Evolutionary conservation across 2,888 invertebrate genomes (phyloP).

Genomic region (Nephrotoma appendiculata): DNA sequence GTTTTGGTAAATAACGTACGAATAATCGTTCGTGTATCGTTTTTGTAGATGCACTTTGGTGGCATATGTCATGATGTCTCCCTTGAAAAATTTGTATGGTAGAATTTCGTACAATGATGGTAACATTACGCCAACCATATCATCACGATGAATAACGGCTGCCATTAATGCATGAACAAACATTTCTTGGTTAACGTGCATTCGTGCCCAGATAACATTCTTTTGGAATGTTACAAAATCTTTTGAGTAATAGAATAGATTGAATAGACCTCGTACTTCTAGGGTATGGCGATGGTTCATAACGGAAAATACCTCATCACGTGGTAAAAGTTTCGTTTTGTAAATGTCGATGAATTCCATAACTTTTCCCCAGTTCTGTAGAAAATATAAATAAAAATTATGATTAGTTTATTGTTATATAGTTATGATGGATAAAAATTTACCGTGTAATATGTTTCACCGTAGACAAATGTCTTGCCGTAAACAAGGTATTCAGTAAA

Average conservation of each 20-base stretch:
- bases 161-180: constrained; percentile 54
- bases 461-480: constrained; percentile 6
- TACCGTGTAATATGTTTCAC: constrained; percentile 8
- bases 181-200: constrained; percentile 56
- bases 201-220: constrained; percentile 44
- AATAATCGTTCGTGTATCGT: constrained; percentile 35
- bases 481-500: constrained; percentile 4
- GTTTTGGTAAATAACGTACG: constrained; percentile 48
- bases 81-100: constrained; percentile 61
- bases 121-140: constrained; percentile 48
- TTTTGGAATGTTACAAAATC: constrained; percentile 45
- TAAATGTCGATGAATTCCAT: constrained; percentile 32
- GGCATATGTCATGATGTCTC: constrained; percentile 52
- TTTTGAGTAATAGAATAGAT: constrained; percentile 42
- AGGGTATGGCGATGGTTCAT: constrained; percentile 30
- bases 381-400: neutral
- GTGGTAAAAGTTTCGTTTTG: constrained; percentile 24
- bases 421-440: neutral
- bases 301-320: constrained; percentile 39
- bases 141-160: constrained; percentile 51
- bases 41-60: constrained; percentile 43
- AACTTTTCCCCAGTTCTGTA: constrained; percentile 33
- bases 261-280: constrained; percentile 39
- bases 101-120: constrained; percentile 64
- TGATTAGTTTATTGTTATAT: too few species aligned